These are phyloP conservation scores for Caenorhabditis drosophilae DNA, from an alignment of 2,888 invertebrate species.

Conservation along the genomic window DNA sequence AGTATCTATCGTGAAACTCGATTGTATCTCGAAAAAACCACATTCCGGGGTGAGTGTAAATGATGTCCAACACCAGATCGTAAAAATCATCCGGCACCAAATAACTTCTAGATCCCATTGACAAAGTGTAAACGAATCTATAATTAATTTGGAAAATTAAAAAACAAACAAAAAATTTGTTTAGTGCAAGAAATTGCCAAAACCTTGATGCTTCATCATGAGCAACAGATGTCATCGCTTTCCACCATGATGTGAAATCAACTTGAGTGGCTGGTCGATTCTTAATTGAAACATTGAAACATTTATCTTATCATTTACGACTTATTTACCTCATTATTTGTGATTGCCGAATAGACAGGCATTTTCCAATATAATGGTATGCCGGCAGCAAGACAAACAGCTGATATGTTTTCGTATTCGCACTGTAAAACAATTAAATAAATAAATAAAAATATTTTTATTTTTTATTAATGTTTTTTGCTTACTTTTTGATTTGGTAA, in stretches of 20 bases:
- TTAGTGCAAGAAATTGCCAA: background rate
- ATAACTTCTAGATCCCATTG: slow-evolving; percentile 68
- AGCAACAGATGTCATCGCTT: slow-evolving; percentile 59
- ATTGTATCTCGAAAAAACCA: slow-evolving; percentile 95
- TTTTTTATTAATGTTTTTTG: background rate
- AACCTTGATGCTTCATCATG: slow-evolving; percentile 67
- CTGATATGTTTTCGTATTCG: slow-evolving; percentile 53
- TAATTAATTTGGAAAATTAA: too few species aligned
- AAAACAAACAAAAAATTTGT: too few species aligned
- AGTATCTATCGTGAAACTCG: slow-evolving; percentile 97
- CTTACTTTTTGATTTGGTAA: slow-evolving; percentile 50
- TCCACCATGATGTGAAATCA: slow-evolving; percentile 58
- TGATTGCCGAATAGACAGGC: slow-evolving; percentile 80
- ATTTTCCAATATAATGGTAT: slow-evolving; percentile 96
- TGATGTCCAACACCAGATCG: slow-evolving; percentile 84
- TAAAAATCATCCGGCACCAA: slow-evolving; percentile 86
- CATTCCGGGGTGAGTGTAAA: slow-evolving; percentile 83
- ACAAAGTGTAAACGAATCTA: slow-evolving; percentile 72
- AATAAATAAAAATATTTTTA: too few species aligned
- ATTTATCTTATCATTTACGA: too few species aligned
- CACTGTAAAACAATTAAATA: slow-evolving; percentile 29
- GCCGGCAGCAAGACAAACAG: slow-evolving; percentile 80
- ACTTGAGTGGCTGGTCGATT: slow-evolving; percentile 37
- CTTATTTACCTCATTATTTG: slow-evolving; percentile 48
- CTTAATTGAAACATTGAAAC: too few species aligned